These are phyloP conservation scores for Tupaia chinensis DNA, from an alignment of 2,113 vertebrate genomes.

Conservation along the genomic window DNA sequence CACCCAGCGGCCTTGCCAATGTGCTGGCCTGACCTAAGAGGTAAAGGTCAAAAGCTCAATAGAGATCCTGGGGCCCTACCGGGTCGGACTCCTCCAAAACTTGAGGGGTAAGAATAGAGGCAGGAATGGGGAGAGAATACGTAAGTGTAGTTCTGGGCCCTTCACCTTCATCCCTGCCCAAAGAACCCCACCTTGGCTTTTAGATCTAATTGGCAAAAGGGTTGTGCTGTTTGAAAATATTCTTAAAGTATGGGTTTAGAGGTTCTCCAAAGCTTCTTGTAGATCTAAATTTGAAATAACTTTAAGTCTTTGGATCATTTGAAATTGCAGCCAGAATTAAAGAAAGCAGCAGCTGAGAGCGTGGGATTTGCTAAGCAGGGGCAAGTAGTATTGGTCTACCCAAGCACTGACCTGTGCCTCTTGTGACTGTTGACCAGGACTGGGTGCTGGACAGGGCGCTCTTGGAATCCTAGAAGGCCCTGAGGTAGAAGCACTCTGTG, in stretches of 20 bases:
- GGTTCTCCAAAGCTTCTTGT: not conserved
- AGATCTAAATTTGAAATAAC: constrained; percentile 10
- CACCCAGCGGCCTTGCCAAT: no score
- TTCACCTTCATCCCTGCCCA: not conserved
- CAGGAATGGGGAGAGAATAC: not conserved
- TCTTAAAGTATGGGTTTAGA: not conserved
- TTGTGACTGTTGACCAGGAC: not conserved
- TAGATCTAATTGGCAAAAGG: not conserved
- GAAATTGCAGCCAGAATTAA: not conserved
- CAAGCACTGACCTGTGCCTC: fast-evolving
- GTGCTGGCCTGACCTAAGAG: no score
- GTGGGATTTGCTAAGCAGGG: not conserved
- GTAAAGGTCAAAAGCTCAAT: no score
- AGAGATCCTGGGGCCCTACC: no score
- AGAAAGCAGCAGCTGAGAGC: not conserved
- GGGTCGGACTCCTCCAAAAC: no score
- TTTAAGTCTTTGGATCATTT: not conserved
- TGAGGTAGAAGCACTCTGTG: no score
- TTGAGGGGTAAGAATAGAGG: fast-evolving
- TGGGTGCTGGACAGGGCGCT: not conserved
- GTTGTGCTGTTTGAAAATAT: not conserved
- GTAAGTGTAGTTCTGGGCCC: not conserved
- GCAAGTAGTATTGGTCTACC: not conserved
- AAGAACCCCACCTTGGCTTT: not conserved
- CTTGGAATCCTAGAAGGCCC: fast-evolving